Evolutionary conservation across 2,797 vertebrate genomes (phyloP).

Genomic region (Hippoglossus hippoglossus): DNA sequence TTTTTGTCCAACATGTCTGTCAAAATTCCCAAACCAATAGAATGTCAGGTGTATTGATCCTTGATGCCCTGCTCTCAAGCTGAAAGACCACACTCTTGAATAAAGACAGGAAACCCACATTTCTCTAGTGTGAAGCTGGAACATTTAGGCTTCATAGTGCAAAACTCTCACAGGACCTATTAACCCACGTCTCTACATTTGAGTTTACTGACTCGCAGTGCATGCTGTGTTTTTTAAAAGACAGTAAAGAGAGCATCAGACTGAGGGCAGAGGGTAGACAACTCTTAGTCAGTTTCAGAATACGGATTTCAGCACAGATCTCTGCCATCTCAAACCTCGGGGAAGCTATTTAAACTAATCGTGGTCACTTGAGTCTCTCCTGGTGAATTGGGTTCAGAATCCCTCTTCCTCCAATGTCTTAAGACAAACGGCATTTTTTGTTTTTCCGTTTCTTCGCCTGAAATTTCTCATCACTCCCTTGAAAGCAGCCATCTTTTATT

Average conservation of each 20-base stretch:
- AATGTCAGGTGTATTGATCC: no score
- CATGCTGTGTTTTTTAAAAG: conserved; percentile 22
- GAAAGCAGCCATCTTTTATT: conserved; percentile 65
- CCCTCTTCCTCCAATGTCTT: conserved; percentile 2
- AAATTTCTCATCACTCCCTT: background rate
- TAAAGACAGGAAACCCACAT: no score
- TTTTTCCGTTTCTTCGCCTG: no score
- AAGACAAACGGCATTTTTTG: conserved; percentile 1
- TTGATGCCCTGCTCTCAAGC: no score
- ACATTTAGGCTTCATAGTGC: conserved; percentile 2
- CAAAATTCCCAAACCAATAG: no score
- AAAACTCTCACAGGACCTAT: conserved; percentile 1
- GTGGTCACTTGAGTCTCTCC: background rate
- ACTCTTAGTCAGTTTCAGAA: conserved; percentile 8
- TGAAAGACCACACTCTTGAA: no score
- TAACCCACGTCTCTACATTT: conserved; percentile 12
- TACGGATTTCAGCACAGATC: conserved; percentile 10
- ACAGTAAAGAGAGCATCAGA: background rate
- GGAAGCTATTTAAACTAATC: background rate
- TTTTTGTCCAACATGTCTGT: no score
- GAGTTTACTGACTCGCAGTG: conserved; percentile 3
- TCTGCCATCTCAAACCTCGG: background rate
- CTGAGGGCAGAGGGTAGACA: background rate
- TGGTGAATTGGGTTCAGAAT: background rate
- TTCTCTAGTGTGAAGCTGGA: conserved; percentile 35